Percentiles rank a stretch among this genome's conserved stretches.
These are phyloP conservation scores for Latrodectus elegans DNA, from an alignment of 2,888 invertebrate genomes.

Conservation along the genomic window DNA sequence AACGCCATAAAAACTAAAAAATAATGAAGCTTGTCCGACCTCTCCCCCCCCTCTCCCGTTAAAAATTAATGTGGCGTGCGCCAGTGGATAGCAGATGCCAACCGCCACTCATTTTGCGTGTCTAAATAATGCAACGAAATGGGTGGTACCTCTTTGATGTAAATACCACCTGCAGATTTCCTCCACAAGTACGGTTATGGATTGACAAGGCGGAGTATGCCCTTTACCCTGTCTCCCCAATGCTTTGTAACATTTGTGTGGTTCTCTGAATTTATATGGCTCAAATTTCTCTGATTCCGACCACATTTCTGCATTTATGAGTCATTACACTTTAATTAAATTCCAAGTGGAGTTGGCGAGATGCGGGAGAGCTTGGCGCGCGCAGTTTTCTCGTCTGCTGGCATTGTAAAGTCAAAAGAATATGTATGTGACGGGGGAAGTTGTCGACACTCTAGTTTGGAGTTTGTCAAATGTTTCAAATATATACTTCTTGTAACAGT, in stretches of 20 bases:
- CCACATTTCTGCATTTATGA: slow-evolving; percentile 27
- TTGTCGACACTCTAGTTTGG: too few relatives aligned
- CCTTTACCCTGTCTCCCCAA: not conserved
- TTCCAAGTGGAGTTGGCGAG: slow-evolving; percentile 17
- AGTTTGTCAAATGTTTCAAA: too few relatives aligned
- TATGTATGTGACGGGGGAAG: too few relatives aligned
- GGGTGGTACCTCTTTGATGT: slow-evolving; percentile 28
- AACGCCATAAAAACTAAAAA: too few relatives aligned
- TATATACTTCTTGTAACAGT: too few relatives aligned
- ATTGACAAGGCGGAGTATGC: slow-evolving; percentile 21
- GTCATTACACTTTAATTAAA: slow-evolving; percentile 57
- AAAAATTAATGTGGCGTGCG: slow-evolving; percentile 22
- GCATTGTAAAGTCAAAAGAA: too few relatives aligned
- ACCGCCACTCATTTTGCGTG: slow-evolving; percentile 25
- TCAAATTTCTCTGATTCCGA: slow-evolving; percentile 10
- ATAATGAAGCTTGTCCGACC: too few relatives aligned
- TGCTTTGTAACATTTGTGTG: not conserved
- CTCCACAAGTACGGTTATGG: slow-evolving; percentile 7
- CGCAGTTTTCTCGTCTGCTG: too few relatives aligned
- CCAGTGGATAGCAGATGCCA: not conserved
- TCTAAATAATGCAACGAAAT: slow-evolving; percentile 41
- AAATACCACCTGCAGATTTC: slow-evolving; percentile 56
- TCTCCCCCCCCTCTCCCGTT: not conserved
- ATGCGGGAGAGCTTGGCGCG: not conserved
- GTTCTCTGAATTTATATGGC: not conserved